These are phyloP conservation scores for Desmodus rotundus DNA, from an alignment of 2,113 vertebrate genomes.

Conservation along the genomic window DNA sequence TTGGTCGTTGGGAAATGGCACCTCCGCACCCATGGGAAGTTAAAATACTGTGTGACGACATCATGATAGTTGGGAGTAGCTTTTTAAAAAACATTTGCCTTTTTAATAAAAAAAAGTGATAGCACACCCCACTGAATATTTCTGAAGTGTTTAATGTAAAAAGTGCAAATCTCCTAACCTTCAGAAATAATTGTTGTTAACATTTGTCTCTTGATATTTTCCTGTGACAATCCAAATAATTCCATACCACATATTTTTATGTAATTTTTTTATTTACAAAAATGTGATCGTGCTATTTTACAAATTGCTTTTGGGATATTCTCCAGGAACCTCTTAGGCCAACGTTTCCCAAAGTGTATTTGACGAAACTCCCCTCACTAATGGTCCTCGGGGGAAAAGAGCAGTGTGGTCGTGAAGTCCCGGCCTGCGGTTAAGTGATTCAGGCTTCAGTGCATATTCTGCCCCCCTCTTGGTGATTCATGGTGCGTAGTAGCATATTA, in stretches of 20 bases:
- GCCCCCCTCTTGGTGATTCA: not conserved
- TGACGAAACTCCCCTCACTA: constrained; percentile 37
- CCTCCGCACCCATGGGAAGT: not conserved
- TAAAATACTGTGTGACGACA: not conserved
- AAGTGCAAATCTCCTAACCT: not conserved
- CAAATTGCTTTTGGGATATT: constrained; percentile 37
- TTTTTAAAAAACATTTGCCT: not conserved
- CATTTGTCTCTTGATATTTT: not conserved
- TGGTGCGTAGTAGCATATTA: not conserved
- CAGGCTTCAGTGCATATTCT: not conserved
- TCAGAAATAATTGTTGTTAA: not conserved
- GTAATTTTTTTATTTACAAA: constrained; percentile 15
- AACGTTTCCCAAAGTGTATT: constrained; percentile 25
- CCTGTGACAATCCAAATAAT: not conserved
- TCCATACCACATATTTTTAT: not conserved
- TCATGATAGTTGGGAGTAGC: not conserved
- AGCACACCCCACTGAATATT: not conserved
- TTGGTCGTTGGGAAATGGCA: not conserved
- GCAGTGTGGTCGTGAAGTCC: not conserved
- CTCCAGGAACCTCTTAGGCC: constrained; percentile 39
- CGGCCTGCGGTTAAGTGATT: constrained; percentile 1
- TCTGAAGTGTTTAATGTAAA: constrained; percentile 12
- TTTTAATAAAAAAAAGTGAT: constrained; percentile 1
- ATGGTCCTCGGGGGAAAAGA: constrained; percentile 12
- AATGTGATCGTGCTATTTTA: constrained; percentile 5